phyloP scores from a whole-genome alignment of 2,113 vertebrate genomes.

The Petromus typicus region DNA sequence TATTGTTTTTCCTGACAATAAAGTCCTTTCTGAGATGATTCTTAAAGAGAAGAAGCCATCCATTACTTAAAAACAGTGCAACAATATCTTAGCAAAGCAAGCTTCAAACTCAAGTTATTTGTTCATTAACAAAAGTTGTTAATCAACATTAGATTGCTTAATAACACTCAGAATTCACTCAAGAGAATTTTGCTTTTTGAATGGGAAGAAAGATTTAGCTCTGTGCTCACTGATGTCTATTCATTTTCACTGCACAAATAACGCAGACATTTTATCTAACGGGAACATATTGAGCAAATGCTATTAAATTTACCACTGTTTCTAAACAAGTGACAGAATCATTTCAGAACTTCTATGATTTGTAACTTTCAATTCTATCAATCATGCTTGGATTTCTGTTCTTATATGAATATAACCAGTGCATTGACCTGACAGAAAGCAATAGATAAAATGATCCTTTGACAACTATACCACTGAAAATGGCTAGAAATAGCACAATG shows the following conservation, averaged over 20 bases:
- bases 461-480: not conserved
- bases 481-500: not conserved
- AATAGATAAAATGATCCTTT: not conserved
- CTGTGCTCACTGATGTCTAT: not conserved
- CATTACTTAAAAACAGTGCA: not conserved
- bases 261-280: not conserved
- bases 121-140: constrained; percentile 24
- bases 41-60: not conserved
- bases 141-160: not conserved
- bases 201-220: not conserved
- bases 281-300: not conserved
- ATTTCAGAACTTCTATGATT: not conserved
- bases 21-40: not conserved
- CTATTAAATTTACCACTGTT: not conserved
- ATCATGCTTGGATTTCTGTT: not conserved
- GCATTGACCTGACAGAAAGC: not conserved
- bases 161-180: not conserved
- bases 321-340: not conserved
- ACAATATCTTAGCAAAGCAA: not conserved
- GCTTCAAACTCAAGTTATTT: not conserved
- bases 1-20: not conserved
- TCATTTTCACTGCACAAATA: not conserved
- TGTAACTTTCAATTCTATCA: not conserved
- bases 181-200: not conserved
- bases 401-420: not conserved